A percentile compares a stretch with the other conserved stretches of the same genome.
Conservation (phyloP, 2,113 vertebrate species). For the Lethenteron reissneri region DNA sequence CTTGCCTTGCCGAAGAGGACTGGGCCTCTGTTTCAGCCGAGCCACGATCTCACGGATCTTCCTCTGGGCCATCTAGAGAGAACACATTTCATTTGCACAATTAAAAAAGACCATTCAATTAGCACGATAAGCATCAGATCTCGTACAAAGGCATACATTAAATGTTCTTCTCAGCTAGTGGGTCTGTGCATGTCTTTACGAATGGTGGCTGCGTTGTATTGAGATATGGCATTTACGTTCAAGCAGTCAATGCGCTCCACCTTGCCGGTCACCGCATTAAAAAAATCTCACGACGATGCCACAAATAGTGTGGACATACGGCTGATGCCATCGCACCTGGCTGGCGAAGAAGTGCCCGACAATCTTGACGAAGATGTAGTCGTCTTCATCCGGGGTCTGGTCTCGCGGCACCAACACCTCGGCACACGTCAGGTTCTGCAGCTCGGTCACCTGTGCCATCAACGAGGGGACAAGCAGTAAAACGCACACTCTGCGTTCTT, state of each 20-base stretch:
- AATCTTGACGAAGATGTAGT: conserved; percentile 1
- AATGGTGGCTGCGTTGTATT: neutral
- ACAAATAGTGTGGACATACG: neutral
- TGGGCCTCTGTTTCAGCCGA: neutral
- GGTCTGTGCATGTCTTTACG: neutral
- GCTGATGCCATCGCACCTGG: neutral
- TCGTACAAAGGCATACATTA: neutral
- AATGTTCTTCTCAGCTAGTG: neutral
- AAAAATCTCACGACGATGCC: neutral
- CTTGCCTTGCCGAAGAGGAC: neutral
- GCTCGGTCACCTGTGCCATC: neutral
- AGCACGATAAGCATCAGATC: neutral
- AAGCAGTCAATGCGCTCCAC: neutral
- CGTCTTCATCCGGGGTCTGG: conserved; percentile 1
- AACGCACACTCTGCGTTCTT: neutral
- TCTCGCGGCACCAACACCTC: conserved; percentile 5
- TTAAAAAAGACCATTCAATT: neutral
- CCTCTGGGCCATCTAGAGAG: conserved; percentile 3
- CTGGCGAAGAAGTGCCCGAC: conserved; percentile 4
- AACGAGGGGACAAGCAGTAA: neutral
- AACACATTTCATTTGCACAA: neutral
- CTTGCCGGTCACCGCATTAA: neutral
- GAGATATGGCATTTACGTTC: neutral
- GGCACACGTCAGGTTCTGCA: conserved; percentile 2
- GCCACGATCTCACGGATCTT: conserved; percentile 1